These are phyloP conservation scores for Porites evermanni DNA, from an alignment of 92 coral and sea anemone genomes.

Conservation along the genomic window DNA sequence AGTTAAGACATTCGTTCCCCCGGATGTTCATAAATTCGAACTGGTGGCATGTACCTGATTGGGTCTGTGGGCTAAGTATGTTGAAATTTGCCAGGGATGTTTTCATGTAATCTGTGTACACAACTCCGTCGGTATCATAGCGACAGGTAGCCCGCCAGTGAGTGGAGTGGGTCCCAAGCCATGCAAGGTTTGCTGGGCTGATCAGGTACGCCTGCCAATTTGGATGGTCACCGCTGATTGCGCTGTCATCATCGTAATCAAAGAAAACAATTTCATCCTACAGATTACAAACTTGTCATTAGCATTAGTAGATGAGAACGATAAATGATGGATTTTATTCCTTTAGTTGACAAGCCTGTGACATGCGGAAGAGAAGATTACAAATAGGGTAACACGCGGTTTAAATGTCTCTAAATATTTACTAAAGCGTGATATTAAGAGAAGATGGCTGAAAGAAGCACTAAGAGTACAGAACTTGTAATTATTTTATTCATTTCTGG, in stretches of 20 bases:
- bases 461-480: too few species aligned
- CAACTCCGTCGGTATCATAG: too few species aligned
- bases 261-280: background rate
- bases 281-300: background rate
- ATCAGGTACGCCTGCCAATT: constrained; percentile 29
- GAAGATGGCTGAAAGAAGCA: too few species aligned
- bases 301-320: too few species aligned
- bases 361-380: too few species aligned
- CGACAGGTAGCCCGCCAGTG: background rate
- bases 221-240: constrained; percentile 11
- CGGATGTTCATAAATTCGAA: constrained; percentile 40
- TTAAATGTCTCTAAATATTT: too few species aligned
- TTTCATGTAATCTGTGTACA: constrained; percentile 12
- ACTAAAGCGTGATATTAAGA: too few species aligned
- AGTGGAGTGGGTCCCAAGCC: constrained; percentile 29
- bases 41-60: background rate
- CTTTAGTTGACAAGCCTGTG: too few species aligned
- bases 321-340: too few species aligned
- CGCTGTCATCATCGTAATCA: background rate
- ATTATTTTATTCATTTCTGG: too few species aligned
- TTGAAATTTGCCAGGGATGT: constrained; percentile 8
- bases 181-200: constrained; percentile 5
- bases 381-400: too few species aligned
- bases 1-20: background rate
- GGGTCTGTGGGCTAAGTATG: background rate